A percentile compares a stretch with the other conserved stretches of the same genome.
phyloP scores from a whole-genome alignment of 2,888 invertebrate species.

The Rhyacophila evoluta region DNA sequence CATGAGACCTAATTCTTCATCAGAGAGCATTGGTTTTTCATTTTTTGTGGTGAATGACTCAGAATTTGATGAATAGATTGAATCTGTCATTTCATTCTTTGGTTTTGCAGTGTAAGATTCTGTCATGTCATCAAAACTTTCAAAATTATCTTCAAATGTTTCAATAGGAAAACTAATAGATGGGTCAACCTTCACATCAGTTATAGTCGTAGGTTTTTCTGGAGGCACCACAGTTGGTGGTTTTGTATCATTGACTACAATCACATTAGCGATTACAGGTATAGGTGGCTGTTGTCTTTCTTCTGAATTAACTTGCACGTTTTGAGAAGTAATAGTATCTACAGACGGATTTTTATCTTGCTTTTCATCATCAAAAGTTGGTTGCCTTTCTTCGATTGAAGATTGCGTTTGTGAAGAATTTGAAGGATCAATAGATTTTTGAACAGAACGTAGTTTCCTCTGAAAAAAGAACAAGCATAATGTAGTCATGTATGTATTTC shows the following conservation, averaged over 20 bases:
- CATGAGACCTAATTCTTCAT: slow-evolving; percentile 70
- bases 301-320: slow-evolving; percentile 27
- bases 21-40: slow-evolving; percentile 70
- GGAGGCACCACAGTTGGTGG: slow-evolving; percentile 28
- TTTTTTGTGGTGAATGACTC: slow-evolving; percentile 58
- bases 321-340: background rate
- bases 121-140: slow-evolving; percentile 50
- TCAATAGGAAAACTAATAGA: slow-evolving; percentile 60
- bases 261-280: slow-evolving; percentile 33
- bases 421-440: slow-evolving; percentile 69
- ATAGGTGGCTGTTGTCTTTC: slow-evolving; percentile 30
- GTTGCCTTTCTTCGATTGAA: slow-evolving; percentile 63
- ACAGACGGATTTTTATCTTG: slow-evolving; percentile 29
- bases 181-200: slow-evolving; percentile 47
- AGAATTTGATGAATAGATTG: slow-evolving; percentile 56
- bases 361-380: slow-evolving; percentile 60
- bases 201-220: slow-evolving; percentile 30
- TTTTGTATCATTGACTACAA: slow-evolving; percentile 32
- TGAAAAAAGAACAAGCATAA: slow-evolving; percentile 58
- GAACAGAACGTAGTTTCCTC: slow-evolving; percentile 77
- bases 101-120: slow-evolving; percentile 52
- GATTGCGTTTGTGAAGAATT: slow-evolving; percentile 60
- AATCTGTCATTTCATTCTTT: slow-evolving; percentile 57
- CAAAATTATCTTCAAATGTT: slow-evolving; percentile 61
- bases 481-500: too few species aligned